Base-by-base conservation (phyloP, 2,797 vertebrate genomes). In the Molossus alvarezi region DNA sequence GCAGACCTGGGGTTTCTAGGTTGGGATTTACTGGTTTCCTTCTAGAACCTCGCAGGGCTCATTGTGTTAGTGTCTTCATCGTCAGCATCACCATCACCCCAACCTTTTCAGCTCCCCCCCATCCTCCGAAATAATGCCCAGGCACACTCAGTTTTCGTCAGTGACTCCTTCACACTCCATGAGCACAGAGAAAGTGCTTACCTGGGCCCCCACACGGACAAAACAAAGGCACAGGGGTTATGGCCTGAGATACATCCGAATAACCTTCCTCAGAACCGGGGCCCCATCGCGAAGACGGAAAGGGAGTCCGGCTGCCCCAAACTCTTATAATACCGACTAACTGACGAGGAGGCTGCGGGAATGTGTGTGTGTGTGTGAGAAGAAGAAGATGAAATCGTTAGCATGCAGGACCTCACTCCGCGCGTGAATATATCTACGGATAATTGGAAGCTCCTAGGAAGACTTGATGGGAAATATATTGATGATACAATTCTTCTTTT, bases 381-480 rank as follows among this genome's bases (percentile, higher is more conserved):
- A 33, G 33, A 33, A 33, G 96, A 79, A 92, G 97, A 97, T 90
- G 0, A 81, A 97, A 55, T 90, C 85, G 80, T 77, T 87, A 95
- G 97, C 41, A 67, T 17, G 6, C 69, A 84, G 84, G 51, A 79
- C 75, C 97, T 88, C 37, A 11, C 89, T 95, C 95, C 33, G 48
- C 91, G 75, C 53, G 58, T 82, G 93, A 55, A 65, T 97, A 80
- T 72, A 93, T 95, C 88, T 95, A 64, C 12, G 94, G 97, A 69
- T 98, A 97, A 97, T 91, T 96, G 80, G 94, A 93, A 95, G 97
- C 95, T 96, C 97, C 95, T 75, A 92, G 95, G 97, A 96, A 97
- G 93, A 76, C 96, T 97, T 98, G 98, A 98, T 98, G 98, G 97
- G 98, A 98, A 98, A 98, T 98, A 96, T 97, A 98, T 98, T 97